Base-by-base conservation (phyloP, 2,888 invertebrate genomes). In the Plagodis dolabraria region DNA sequence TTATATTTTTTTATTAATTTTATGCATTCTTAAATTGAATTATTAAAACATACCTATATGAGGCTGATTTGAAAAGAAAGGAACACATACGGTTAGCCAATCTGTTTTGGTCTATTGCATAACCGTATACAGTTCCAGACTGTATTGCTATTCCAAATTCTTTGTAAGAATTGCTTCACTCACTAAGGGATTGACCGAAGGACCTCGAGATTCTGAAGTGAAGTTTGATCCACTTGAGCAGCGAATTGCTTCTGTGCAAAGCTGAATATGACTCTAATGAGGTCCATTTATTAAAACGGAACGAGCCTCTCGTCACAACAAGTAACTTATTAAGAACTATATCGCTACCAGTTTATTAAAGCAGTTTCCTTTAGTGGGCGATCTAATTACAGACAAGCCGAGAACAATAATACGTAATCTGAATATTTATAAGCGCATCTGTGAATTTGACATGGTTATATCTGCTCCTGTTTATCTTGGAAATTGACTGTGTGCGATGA, bases 401-500 rank as follows among this genome's bases (percentile, higher is more conserved):
- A 86, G 88, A 90, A 92, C 89, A 92, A 92, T 89, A 88, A 89
- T 85, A 78, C 80, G 83, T 85, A 85, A 89, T 89, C 81, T 91
- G 89, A 92, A 92, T 91, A 90, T 92, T 85, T 92, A 92, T 90
- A 83, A 90, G 79, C 74, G 84, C 82, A 84, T 84, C 86, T 83
- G 85, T 85, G 81, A 84, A 85, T 85, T 87, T 89, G 86, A 87
- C 87, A 84, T 77, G 85, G 81, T 85, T 82, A 77, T 58, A 69
- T 63, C 64, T 63, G 64, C 63, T 63, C 42, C 79, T 88, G 85
- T 87, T 88, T 87, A 89, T 90, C 88, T 89, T 85, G 79, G 89
- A 90, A 92, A 91, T 89, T 89, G 89, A 90, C 89, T 89, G 80
- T 86, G 85, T 82, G 86, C 85, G 84, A 89, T 92, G 91, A 92